Conservation (phyloP, 2,797 vertebrate species). For the Melanotaenia trifasciata region DNA sequence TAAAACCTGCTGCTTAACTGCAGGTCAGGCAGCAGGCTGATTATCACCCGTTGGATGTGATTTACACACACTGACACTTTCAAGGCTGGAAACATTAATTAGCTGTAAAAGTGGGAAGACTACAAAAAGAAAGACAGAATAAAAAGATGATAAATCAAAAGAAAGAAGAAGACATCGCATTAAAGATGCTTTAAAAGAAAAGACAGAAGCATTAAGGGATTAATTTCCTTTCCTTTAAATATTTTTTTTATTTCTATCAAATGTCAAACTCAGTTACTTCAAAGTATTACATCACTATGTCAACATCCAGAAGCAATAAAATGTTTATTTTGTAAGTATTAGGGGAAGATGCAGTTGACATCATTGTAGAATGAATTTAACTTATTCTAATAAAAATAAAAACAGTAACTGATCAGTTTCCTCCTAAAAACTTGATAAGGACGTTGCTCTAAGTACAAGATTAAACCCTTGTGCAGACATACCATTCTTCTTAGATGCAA, state of each 20-base stretch:
- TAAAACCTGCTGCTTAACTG: background rate
- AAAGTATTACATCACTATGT: background rate
- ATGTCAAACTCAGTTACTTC: background rate
- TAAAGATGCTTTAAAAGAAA: background rate
- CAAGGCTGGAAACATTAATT: background rate
- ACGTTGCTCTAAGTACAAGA: conserved; percentile 38
- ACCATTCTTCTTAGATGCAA: conserved; percentile 44
- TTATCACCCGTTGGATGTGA: background rate
- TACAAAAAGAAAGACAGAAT: background rate
- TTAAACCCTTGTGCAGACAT: conserved; percentile 55
- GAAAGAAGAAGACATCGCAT: background rate
- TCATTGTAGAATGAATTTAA: background rate
- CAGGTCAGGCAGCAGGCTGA: background rate
- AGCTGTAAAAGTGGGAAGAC: background rate
- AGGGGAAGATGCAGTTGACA: background rate
- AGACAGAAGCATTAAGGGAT: background rate
- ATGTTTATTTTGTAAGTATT: background rate
- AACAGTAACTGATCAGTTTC: conserved; percentile 2
- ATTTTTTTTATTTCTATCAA: background rate
- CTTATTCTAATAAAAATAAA: conserved; percentile 6
- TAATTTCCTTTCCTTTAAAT: background rate
- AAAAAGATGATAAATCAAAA: background rate
- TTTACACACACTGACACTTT: background rate
- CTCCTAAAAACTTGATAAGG: conserved; percentile 16
- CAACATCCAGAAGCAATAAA: background rate